These are phyloP conservation scores for Platerodrilus igneus DNA, from an alignment of 2,888 invertebrate genomes.

Conservation along the genomic window DNA sequence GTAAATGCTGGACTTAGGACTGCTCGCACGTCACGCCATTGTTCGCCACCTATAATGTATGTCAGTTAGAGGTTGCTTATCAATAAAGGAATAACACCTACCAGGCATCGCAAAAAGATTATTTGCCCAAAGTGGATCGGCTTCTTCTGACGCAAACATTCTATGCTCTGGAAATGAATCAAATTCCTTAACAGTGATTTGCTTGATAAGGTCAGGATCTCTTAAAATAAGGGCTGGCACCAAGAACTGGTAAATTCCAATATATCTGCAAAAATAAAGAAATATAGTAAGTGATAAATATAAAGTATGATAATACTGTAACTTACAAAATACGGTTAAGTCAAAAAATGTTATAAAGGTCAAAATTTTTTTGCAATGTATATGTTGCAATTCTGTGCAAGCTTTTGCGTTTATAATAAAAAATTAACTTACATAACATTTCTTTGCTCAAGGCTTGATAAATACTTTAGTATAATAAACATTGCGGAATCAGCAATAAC, in stretches of 20 bases:
- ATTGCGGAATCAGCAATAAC: no score
- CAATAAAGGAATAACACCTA: no score
- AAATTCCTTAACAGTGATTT: constrained; percentile 8
- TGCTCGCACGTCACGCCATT: constrained; percentile 43
- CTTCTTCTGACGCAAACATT: constrained; percentile 15
- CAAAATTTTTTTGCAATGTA: no score
- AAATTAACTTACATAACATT: no score
- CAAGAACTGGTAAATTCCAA: neutral
- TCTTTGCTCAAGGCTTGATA: no score
- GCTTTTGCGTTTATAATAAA: no score
- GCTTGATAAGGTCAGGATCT: constrained; percentile 20
- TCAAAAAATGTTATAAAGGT: no score
- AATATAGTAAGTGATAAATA: neutral
- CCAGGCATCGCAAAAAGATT: constrained; percentile 18
- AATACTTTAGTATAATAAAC: no score
- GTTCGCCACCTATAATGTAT: constrained; percentile 27
- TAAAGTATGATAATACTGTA: no score
- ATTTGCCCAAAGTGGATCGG: constrained; percentile 17
- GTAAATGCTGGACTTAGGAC: constrained; percentile 45
- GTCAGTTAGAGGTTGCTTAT: no score
- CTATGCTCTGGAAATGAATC: constrained; percentile 32
- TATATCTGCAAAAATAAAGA: neutral
- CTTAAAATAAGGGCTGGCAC: neutral
- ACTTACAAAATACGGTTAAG: no score
- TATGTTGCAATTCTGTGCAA: no score